Base-by-base conservation (phyloP, 2,113 vertebrate species). In the Mugil cephalus region DNA sequence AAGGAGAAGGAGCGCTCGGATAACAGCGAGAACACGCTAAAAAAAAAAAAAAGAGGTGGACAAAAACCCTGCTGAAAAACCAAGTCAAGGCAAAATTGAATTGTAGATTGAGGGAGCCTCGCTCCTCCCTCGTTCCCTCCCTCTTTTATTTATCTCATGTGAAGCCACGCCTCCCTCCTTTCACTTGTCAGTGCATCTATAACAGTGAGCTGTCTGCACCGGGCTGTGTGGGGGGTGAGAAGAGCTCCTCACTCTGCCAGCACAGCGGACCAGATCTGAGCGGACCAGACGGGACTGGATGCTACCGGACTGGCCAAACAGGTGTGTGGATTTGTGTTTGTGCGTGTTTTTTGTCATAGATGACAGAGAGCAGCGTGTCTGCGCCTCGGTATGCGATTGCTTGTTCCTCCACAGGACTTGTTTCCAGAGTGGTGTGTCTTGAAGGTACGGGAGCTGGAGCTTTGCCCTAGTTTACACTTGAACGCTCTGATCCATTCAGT, bases 171-270 rank as follows among this genome's bases (percentile, higher is more conserved):
- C 93, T 90, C 89, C 85, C 79, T 84, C 88, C 71, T 94, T 93
- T 94, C 91, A 93, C 93, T 89, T 92, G 90, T 91, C 88, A 83
- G 85, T 84, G 90, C 90, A 91, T 94, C 90, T 93, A 90, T 92
- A 93, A 92, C 91, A 91, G 88, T 74, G 84, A 88, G 92, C 91
- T 92, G 84, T 91, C 92, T 91, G 86, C 90, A 59, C 85, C 45
- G 84, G 84, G 76, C 87, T 89, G 86, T 65, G 82, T 84, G 87
- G 84, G 87, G 89, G 86, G 82, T 84, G 84, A 90, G 80, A 79
- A 69, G 0, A 77, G 84, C 79, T 86, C 87, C 80, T 84, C 83
- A 63, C 79, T 88, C 83, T 54, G 79, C 80, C 75, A 50, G 63
- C 74, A 71, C 79, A 62, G 72, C 61, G 51, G 74, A 87, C 47